Evolutionary conservation across 2,113 vertebrate species (phyloP), one percentile per base, ranked within the genome.

Genomic region (Phasianus colchicus): DNA sequence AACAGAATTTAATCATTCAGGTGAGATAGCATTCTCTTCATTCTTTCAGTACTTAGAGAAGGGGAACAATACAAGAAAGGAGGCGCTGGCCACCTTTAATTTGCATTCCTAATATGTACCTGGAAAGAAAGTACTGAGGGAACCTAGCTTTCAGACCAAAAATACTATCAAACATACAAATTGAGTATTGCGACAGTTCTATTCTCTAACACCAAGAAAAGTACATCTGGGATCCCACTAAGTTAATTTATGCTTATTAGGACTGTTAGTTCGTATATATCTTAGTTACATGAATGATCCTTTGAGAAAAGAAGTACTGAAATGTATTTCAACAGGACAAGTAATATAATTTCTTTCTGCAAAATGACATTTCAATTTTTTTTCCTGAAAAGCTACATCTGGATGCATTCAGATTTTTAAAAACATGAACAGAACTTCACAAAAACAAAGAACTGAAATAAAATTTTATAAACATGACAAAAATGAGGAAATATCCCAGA

Each of bases 1-100:
- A 84, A 93, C 88, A 85, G 25, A 92, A 96, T 77, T 71, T 92
- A 57, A 73, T 92, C 47, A 91, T 88, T 96, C 48, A 87, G 93
- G 83, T 93, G 92, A 97, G 91, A 97, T 4, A 97, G 89, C 52
- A 93, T 94, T 96, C 64, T 90, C 94, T 64, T 69, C 60, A 97
- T 93, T 96, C 88, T 83, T 94, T 94, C 85, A 96, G 66, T 81
- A 96, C 88, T 88, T 70, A 78, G 77, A 61, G 83, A 90, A 88
- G 63, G 52, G 43, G 14, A 92, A 70, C 48, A 93, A 64, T 4
- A 72, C 36, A 70, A 87, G 92, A 71, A 83, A 88, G 85, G 77
- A 66, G 71, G 76, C 54, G 82, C 75, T 64, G 71, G 55, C 29
- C 76, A 93, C 52, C 70, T 64, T 95, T 57, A 63, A 34, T 91